A percentile compares a stretch with the other conserved stretches of the same genome.
phyloP scores from a whole-genome alignment of 2,113 vertebrate genomes.

The Suricata suricatta region DNA sequence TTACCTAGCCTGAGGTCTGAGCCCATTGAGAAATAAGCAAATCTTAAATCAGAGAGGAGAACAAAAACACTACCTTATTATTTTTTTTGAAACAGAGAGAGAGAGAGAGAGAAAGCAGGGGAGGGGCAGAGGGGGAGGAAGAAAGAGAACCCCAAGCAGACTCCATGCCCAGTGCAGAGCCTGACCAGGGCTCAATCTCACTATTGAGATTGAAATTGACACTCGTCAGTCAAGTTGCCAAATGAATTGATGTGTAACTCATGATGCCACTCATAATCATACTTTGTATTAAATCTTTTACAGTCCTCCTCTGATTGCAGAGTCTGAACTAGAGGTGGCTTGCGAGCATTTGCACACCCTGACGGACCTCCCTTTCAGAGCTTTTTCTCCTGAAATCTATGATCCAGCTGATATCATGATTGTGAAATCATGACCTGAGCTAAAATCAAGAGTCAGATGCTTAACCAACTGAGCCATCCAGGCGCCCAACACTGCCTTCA shows the following conservation, averaged over 20 bases:
- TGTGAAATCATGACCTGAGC: no score
- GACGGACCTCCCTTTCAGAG: rapidly evolving
- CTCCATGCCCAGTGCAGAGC: no score
- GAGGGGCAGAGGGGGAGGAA: no score
- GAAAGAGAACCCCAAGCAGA: no score
- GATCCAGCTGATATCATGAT: neutral
- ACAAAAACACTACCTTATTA: neutral
- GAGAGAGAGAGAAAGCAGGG: no score
- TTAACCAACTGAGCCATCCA: no score
- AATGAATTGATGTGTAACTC: neutral
- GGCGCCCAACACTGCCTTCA: neutral
- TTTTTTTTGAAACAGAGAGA: no score
- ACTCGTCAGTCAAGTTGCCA: neutral
- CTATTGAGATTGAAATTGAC: no score
- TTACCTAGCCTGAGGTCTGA: neutral
- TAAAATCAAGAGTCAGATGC: no score
- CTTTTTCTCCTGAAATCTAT: neutral
- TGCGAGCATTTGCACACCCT: rapidly evolving
- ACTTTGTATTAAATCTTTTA: neutral
- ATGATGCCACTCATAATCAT: neutral
- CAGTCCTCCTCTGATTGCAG: neutral
- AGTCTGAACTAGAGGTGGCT: neutral
- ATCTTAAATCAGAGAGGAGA: neutral
- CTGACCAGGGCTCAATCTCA: no score
- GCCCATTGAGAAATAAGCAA: neutral